phyloP scores from a whole-genome alignment of 2,888 invertebrate genomes.

The Drosophila meridiana region DNA sequence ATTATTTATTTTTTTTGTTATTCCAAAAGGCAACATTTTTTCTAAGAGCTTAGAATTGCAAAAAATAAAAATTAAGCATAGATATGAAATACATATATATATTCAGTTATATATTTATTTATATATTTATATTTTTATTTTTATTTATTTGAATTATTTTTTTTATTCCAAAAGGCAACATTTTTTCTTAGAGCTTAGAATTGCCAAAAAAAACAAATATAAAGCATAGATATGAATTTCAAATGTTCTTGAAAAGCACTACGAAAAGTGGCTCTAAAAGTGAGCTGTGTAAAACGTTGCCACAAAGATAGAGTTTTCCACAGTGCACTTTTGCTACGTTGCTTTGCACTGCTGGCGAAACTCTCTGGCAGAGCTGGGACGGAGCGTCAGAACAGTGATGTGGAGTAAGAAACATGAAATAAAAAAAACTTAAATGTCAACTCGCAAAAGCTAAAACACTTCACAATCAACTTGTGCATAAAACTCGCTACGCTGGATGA shows the following conservation, averaged over 20 bases:
- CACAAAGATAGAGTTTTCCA: slow-evolving; percentile 28
- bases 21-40: too few species aligned
- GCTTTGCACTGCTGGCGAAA: slow-evolving; percentile 32
- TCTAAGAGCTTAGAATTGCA: too few species aligned
- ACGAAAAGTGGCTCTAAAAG: slow-evolving; percentile 4
- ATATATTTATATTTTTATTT: too few species aligned
- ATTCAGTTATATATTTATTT: too few species aligned
- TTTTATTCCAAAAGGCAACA: neutral
- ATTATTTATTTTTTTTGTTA: too few species aligned
- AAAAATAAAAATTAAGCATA: too few species aligned
- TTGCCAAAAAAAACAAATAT: too few species aligned
- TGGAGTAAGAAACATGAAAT: slow-evolving; percentile 29
- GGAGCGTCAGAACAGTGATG: slow-evolving; percentile 6
- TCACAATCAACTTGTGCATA: slow-evolving; percentile 69
- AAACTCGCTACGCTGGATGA: slow-evolving; percentile 63
- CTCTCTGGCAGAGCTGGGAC: neutral
- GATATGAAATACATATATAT: too few species aligned
- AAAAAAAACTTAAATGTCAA: slow-evolving; percentile 73
- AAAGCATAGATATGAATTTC: neutral
- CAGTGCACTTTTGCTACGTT: slow-evolving; percentile 22
- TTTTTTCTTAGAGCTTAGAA: too few species aligned
- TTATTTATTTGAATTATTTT: too few species aligned
- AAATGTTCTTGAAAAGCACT: neutral
- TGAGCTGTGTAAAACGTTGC: slow-evolving; percentile 28
- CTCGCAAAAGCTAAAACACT: slow-evolving; percentile 75